Conservation (phyloP, 1,140 invertebrate species). For the Ylistrum balloti region DNA sequence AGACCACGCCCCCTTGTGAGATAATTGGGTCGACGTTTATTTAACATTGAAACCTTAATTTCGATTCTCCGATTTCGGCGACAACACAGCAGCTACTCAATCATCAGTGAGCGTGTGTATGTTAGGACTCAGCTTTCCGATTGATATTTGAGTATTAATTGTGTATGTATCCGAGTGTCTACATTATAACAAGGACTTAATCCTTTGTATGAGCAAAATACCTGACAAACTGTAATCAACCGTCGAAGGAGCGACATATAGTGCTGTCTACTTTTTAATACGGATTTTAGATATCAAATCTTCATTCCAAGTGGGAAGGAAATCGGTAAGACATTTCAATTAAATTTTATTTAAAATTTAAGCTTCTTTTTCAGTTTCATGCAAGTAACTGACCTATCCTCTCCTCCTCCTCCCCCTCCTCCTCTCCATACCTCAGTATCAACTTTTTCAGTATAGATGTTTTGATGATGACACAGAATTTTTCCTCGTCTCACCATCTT, state of each 20-base stretch:
- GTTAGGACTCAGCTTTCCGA: not conserved
- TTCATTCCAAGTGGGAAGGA: not conserved
- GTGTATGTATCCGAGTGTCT: not conserved
- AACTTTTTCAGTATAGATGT: no score
- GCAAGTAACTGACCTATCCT: no score
- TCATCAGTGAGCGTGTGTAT: not conserved
- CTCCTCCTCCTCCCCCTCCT: no score
- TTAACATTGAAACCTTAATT: slow-evolving; percentile 40
- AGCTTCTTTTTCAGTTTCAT: no score
- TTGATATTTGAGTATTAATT: not conserved
- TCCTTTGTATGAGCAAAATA: no score
- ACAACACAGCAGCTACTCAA: not conserved
- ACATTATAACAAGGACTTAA: not conserved
- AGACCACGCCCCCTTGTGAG: not conserved
- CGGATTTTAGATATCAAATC: not conserved
- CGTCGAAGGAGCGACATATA: not conserved
- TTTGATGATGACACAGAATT: no score
- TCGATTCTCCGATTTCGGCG: not conserved
- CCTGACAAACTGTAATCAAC: not conserved
- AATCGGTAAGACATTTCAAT: not conserved
- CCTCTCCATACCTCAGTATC: no score
- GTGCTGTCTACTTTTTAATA: no score
- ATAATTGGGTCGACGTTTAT: slow-evolving; percentile 14
- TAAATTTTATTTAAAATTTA: not conserved
- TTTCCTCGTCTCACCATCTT: no score